Evolutionary conservation across 2,797 vertebrate species (phyloP), one percentile per base, ranked within the genome.

Genomic region (Hirundo rustica): DNA sequence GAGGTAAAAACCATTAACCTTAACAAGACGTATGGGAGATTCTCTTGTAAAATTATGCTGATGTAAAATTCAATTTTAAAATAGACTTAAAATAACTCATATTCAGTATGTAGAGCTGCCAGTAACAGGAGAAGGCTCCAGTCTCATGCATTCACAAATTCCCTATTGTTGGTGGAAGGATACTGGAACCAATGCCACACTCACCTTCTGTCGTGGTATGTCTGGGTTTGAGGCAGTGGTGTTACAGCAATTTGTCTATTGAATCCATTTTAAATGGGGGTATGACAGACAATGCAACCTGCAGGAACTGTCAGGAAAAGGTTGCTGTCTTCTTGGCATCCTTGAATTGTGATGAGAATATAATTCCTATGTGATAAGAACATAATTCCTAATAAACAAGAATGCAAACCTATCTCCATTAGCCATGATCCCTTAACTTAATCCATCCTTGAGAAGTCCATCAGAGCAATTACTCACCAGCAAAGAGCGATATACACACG

Each of bases 401-500:
- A 53, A 68, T 16, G 14, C 13, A 72, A 67, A 48, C 3, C 1
- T 20, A 19, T 17, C 6, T 74, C 25, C 4, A 2, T 50, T 55
- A 57, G 10, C 16, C n/a, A 16, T 13, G 11, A 51, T 4, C 1
- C 7, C 45, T 72, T 45, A 58, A 70, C 1, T 54, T 1, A 42
- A 73, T 51, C 55, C 17, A 62, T 32, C 13, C 34, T 62, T 60
- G 30, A 44, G 20, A 88, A 83, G 20, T 34, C 20, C 8, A 32
- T 21, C 15, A 30, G 15, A 44, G 8, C 12, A 85, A n/a, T 11
- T 61, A 22, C 5, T 58, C 47, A 72, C 4, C 5, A 32, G 14
- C 16, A 53, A 51, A 81, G 30, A 55, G 7, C 32, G 10, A 66
- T 47, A 9, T 16, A 51, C 1, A 4, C 7, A n/a, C 0, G 0